These are phyloP conservation scores for Erpobdella octoculata DNA, from an alignment of 2,888 invertebrate genomes.

Conservation along the genomic window DNA sequence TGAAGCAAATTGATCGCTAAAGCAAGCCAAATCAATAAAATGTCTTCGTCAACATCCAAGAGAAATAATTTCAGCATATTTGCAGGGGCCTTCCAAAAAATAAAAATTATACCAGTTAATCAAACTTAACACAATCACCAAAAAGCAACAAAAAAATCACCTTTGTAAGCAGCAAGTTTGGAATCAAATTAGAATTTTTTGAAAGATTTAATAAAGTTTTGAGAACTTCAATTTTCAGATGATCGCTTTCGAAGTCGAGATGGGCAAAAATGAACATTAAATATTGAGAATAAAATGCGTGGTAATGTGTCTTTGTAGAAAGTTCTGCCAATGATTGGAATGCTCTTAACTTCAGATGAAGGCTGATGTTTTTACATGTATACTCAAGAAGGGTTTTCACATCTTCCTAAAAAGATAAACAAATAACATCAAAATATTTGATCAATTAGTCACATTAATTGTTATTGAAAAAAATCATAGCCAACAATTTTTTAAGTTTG, in stretches of 20 bases:
- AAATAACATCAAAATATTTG: not conserved
- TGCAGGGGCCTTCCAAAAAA: not conserved
- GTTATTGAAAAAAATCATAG: not conserved
- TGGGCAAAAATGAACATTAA: not conserved
- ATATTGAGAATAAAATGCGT: not conserved
- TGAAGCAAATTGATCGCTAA: not conserved
- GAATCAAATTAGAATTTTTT: not conserved
- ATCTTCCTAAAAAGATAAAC: not conserved
- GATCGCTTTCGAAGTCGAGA: not conserved
- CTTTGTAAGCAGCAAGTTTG: not conserved
- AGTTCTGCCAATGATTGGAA: slow-evolving; percentile 2
- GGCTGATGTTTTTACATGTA: not conserved
- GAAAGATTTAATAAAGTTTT: not conserved
- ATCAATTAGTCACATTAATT: not conserved
- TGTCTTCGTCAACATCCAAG: slow-evolving; percentile 7
- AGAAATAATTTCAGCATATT: slow-evolving; percentile 6
- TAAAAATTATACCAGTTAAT: not conserved
- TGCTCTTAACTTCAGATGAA: not conserved
- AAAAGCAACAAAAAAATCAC: not conserved
- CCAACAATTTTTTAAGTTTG: no score
- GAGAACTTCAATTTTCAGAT: not conserved
- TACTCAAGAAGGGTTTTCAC: not conserved
- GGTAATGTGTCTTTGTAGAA: not conserved
- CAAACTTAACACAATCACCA: no score
- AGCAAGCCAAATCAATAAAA: slow-evolving; percentile 6